These are phyloP conservation scores for Trochalopteron elliotii DNA, from an alignment of 2,113 vertebrate genomes.

Conservation along the genomic window DNA sequence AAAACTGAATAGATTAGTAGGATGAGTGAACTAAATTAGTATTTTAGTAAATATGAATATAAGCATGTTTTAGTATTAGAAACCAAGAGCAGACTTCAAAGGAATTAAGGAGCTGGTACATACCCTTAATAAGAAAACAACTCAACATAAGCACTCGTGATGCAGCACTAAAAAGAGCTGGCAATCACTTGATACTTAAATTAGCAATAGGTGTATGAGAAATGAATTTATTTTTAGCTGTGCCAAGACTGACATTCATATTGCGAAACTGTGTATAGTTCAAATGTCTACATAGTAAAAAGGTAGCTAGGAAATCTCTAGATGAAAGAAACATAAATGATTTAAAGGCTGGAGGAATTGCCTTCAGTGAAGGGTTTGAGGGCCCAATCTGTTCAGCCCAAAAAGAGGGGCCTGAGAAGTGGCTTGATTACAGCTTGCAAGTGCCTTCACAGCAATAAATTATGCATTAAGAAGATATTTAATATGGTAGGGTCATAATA, in stretches of 20 bases:
- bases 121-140: not conserved
- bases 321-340: not conserved
- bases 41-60: not conserved
- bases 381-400: not conserved
- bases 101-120: not conserved
- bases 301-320: not conserved
- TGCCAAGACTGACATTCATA: not conserved
- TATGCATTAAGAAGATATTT: constrained; percentile 27
- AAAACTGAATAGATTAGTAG: not conserved
- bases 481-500: not conserved
- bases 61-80: not conserved
- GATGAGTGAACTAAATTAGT: not conserved
- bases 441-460: constrained; percentile 6
- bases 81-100: not conserved
- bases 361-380: not conserved
- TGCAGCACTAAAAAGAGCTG: not conserved
- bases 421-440: not conserved
- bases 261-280: not conserved
- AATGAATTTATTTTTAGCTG: not conserved
- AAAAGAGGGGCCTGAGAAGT: not conserved
- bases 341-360: not conserved
- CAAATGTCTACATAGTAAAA: not conserved
- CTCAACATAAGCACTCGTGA: not conserved
- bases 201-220: not conserved
- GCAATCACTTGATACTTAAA: not conserved